Evolutionary conservation across 2,113 vertebrate genomes (phyloP), one percentile per base, ranked within the genome.

Genomic region (Leptosomus discolor): DNA sequence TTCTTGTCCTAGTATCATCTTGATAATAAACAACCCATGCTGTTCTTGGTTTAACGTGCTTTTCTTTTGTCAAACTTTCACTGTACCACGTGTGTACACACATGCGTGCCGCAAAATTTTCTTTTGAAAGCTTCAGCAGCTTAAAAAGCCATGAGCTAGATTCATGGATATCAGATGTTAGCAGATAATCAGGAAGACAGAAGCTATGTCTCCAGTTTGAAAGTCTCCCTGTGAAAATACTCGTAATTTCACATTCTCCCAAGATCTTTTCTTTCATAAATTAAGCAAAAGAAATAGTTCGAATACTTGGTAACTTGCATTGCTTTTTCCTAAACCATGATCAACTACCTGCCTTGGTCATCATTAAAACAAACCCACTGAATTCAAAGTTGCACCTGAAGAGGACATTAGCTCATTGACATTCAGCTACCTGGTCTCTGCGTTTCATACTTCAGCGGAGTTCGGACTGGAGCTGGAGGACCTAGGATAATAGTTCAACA

Each of bases 401-500:
- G 77, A 87, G n/a, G 7, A 17, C 41, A 64, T 54, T 9, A 82
- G n/a, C 34, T 68, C 16, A n/a, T 75, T 88, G 61, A 65, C 32
- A 64, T 79, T 69, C 36, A 74, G n/a, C 69, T 97, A 97, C 97
- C 95, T 95, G 17, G 43, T 82, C 15, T 82, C 58, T 87, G 82
- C 17, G 51, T 58, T 89, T 91, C 69, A 74, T 34, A 57, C 67
- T 69, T 75, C 85, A 78, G 17, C 2, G 10, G 46, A 90, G 30
- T 45, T 75, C 4, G 51, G 57, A 76, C 19, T 32, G 76, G 39
- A 68, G 48, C 84, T 39, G 93, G 36, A 82, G 39, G 5, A 97
- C 83, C 96, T 97, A 96, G 56, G 50, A 89, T 32, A 90, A 97
- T 6, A 96, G 61, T 90, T 69, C 41, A 32, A 94, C 64, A 96